Conservation (phyloP, 2,888 invertebrate genomes). For the Listrodromus nycthemerus region DNA sequence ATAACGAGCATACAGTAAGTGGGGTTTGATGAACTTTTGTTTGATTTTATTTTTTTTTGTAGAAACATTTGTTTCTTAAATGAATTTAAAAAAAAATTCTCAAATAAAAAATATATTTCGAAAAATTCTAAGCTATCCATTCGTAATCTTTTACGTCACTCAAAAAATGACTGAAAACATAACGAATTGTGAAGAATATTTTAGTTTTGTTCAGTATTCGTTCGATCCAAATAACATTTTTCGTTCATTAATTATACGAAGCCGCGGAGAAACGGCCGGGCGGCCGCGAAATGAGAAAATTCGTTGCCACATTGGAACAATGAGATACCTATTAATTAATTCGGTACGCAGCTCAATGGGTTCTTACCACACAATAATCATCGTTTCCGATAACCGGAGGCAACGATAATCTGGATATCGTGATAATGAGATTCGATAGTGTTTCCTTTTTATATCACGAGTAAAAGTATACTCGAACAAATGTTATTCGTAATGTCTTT, state of each 20-base stretch:
- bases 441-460: neutral
- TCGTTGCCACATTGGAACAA: neutral
- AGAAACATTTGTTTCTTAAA: too few relatives aligned
- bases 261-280: neutral
- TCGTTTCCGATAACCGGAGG: neutral
- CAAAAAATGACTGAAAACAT: too few relatives aligned
- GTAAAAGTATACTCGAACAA: neutral
- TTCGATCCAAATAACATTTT: constrained; percentile 16
- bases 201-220: constrained; percentile 41
- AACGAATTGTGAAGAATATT: too few relatives aligned
- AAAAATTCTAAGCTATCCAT: too few relatives aligned
- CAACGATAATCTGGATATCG: neutral
- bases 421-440: neutral
- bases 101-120: too few relatives aligned
- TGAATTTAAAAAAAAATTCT: too few relatives aligned
- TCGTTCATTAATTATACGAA: constrained; percentile 1
- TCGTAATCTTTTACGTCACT: too few relatives aligned
- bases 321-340: constrained; percentile 44
- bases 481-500: neutral
- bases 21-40: too few relatives aligned
- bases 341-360: constrained; percentile 47
- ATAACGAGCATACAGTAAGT: too few relatives aligned
- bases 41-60: too few relatives aligned
- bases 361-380: neutral
- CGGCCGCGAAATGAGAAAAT: neutral